Percentiles rank a stretch among this genome's conserved stretches.
phyloP scores from a whole-genome alignment of 2,888 invertebrate species.

The Campoplex nolae region DNA sequence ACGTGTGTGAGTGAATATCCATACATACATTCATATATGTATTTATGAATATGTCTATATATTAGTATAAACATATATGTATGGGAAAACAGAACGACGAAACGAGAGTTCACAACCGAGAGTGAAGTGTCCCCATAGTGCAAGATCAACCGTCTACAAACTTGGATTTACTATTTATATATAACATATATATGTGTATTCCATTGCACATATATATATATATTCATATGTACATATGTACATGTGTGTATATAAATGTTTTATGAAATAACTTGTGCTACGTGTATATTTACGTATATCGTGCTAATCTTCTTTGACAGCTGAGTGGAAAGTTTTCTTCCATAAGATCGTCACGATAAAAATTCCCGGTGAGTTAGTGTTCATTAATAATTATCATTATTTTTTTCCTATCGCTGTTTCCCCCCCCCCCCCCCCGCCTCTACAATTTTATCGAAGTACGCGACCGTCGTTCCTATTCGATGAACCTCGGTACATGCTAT shows the following conservation, averaged over 20 bases:
- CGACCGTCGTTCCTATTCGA: too few species aligned
- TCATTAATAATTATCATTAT: neutral
- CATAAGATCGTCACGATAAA: slow-evolving; percentile 20
- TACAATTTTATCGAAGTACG: neutral
- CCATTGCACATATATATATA: neutral
- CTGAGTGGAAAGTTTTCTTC: slow-evolving; percentile 65
- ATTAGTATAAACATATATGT: neutral
- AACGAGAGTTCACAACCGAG: slow-evolving; percentile 49
- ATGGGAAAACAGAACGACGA: slow-evolving; percentile 35
- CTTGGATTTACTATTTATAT: slow-evolving; percentile 59
- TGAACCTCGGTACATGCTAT: too few species aligned
- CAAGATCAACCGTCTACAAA: slow-evolving; percentile 64
- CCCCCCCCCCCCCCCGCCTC: too few species aligned
- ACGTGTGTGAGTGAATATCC: slow-evolving; percentile 8
- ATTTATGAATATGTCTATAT: slow-evolving; percentile 9
- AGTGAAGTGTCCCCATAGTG: slow-evolving; percentile 65
- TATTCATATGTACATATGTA: slow-evolving; percentile 9
- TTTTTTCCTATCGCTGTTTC: slow-evolving; percentile 4
- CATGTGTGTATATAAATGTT: slow-evolving; percentile 28
- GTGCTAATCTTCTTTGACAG: slow-evolving; percentile 62
- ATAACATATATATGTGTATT: slow-evolving; percentile 11
- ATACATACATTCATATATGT: neutral
- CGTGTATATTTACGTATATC: slow-evolving; percentile 40
- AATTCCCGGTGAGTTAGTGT: slow-evolving; percentile 27
- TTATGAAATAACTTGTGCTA: slow-evolving; percentile 36